Conservation (phyloP, 2,888 invertebrate genomes). For the Pollenia labialis region DNA sequence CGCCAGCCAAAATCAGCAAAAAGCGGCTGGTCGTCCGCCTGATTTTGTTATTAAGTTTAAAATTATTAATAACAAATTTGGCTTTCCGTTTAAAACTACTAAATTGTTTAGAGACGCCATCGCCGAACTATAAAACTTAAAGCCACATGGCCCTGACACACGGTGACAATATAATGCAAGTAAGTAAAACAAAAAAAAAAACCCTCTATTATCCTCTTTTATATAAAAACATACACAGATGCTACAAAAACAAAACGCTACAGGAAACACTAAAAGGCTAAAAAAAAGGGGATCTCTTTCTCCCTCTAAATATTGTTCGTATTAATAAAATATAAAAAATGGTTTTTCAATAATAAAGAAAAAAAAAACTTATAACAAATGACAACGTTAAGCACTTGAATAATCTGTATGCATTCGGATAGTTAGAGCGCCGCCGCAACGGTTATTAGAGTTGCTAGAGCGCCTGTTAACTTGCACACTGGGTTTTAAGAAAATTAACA, state of each 20-base stretch:
- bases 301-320: background rate
- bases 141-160: slow-evolving; percentile 59
- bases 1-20: background rate
- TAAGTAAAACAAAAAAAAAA: background rate
- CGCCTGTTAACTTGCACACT: slow-evolving; percentile 38
- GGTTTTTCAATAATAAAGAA: slow-evolving; percentile 76
- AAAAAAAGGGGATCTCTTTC: background rate
- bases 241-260: background rate
- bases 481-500: slow-evolving; percentile 8
- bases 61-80: slow-evolving; percentile 61
- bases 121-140: slow-evolving; percentile 8
- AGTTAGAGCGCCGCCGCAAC: slow-evolving; percentile 50
- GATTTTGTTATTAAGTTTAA: slow-evolving; percentile 50
- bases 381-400: slow-evolving; percentile 74
- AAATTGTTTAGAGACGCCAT: slow-evolving; percentile 55
- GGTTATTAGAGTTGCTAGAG: slow-evolving; percentile 19
- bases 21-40: background rate
- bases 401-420: slow-evolving; percentile 40
- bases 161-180: slow-evolving; percentile 43
- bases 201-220: slow-evolving; percentile 3
- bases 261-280: background rate
- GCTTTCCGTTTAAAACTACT: slow-evolving; percentile 34
- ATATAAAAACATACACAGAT: background rate
- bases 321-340: slow-evolving; percentile 77
- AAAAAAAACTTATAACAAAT: slow-evolving; percentile 80